Evolutionary conservation across 2,888 invertebrate genomes (phyloP).

Genomic region (Caenorhabditis sp.): DNA sequence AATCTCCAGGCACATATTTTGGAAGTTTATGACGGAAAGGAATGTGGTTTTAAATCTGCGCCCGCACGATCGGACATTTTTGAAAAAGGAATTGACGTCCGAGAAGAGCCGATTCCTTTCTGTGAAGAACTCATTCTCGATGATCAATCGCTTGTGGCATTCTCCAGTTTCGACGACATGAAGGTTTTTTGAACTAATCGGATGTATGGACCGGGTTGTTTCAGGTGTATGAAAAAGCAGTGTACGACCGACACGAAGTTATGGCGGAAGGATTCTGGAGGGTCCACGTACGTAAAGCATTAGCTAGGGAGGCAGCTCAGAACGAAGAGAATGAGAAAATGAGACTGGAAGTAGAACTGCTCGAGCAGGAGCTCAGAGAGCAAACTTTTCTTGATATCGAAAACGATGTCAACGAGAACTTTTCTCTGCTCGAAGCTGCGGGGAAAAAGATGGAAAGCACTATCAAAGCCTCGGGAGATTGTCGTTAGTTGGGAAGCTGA

Average conservation of each 20-base stretch:
- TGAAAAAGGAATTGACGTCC: constrained; percentile 46
- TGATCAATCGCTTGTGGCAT: constrained; percentile 34
- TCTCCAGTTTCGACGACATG: constrained; percentile 34
- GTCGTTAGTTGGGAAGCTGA: constrained; percentile 15
- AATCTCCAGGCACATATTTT: neutral
- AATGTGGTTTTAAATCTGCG: neutral
- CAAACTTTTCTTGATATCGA: neutral
- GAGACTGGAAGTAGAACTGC: neutral
- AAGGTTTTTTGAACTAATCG: constrained; percentile 12
- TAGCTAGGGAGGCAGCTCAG: neutral
- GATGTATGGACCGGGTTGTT: too few relatives aligned
- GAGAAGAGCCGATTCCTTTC: constrained; percentile 46
- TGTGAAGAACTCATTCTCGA: constrained; percentile 49
- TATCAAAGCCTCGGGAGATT: constrained; percentile 17
- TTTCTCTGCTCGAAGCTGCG: constrained; percentile 40
- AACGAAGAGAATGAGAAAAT: neutral
- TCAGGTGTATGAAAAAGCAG: constrained; percentile 11
- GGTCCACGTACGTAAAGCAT: neutral
- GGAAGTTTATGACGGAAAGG: neutral
- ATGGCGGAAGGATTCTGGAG: constrained; percentile 21
- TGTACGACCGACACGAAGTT: constrained; percentile 5
- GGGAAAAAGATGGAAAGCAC: constrained; percentile 15
- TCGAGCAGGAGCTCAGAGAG: neutral
- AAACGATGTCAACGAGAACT: neutral
- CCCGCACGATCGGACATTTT: constrained; percentile 25